These are phyloP conservation scores for Gorsachius goisagi DNA, from an alignment of 2,113 vertebrate species.

Conservation along the genomic window DNA sequence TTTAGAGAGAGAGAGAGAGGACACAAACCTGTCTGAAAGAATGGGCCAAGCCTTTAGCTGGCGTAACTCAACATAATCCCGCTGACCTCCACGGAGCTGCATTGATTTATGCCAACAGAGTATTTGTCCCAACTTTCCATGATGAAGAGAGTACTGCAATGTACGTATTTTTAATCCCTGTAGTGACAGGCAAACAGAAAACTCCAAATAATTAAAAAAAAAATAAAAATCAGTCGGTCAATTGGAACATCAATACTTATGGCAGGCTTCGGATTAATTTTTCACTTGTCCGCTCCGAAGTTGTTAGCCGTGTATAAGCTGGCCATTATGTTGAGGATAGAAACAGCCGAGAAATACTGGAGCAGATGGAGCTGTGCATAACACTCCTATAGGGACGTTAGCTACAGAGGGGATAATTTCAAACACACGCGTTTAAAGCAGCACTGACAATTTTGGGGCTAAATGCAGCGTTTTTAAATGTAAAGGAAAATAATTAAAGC, in stretches of 20 bases:
- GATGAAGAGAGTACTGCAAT: background rate
- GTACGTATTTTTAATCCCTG: background rate
- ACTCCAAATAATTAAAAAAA: background rate
- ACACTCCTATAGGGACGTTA: conserved; percentile 1
- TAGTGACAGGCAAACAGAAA: background rate
- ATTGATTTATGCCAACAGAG: background rate
- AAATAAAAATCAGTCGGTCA: background rate
- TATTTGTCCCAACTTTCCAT: conserved; percentile 2
- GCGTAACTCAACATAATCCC: background rate
- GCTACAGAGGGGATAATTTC: conserved; percentile 3
- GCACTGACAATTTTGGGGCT: background rate
- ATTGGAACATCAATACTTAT: background rate
- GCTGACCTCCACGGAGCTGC: background rate
- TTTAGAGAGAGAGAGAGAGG: background rate
- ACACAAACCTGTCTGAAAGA: background rate
- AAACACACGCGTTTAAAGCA: background rate
- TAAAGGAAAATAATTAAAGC: background rate
- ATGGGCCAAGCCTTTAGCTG: background rate
- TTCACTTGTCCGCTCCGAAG: background rate
- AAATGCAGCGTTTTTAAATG: background rate
- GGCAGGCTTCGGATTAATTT: conserved; percentile 16
- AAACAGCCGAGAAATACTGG: conserved; percentile 50
- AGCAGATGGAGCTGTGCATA: conserved; percentile 52
- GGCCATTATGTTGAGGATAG: background rate
- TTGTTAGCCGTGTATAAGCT: conserved; percentile 13